Evolutionary conservation across 1,140 invertebrate genomes (phyloP).

Genomic region (Euura lappo): DNA sequence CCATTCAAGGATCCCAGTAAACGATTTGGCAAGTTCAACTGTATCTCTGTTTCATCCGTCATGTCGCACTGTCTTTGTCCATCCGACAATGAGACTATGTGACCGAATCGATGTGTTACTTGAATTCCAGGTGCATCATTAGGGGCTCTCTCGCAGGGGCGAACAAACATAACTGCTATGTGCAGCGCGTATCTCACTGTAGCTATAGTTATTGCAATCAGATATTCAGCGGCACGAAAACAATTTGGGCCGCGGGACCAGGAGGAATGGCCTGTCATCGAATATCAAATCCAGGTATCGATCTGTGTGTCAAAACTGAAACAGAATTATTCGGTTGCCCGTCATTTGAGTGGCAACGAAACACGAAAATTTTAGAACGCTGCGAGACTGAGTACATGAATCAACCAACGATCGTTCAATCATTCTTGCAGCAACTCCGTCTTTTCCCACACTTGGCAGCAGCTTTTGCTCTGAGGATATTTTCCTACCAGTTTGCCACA

Average conservation of each 20-base stretch:
- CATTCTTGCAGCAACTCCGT: conserved; percentile 81
- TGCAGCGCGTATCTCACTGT: conserved; percentile 73
- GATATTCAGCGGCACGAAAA: conserved; percentile 87
- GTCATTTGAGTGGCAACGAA: too few species aligned
- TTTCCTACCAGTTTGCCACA: conserved; percentile 61
- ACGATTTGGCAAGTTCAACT: conserved; percentile 64
- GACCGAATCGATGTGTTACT: too few species aligned
- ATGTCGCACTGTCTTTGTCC: not conserved
- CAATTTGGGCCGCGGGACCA: conserved; percentile 83
- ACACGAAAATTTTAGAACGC: too few species aligned
- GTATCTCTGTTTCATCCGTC: not conserved
- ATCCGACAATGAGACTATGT: too few species aligned
- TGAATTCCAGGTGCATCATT: conserved; percentile 70
- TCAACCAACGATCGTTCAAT: not conserved
- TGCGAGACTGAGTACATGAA: too few species aligned
- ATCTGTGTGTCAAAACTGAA: not conserved
- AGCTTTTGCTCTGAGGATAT: conserved; percentile 78
- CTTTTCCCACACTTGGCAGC: conserved; percentile 89
- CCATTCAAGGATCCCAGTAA: conserved; percentile 78
- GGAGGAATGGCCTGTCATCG: conserved; percentile 82
- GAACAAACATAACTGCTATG: conserved; percentile 77
- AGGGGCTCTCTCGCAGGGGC: conserved; percentile 84
- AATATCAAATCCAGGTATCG: conserved; percentile 84
- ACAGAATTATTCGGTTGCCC: conserved; percentile 3
- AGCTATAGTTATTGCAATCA: conserved; percentile 83